These are phyloP conservation scores for Drosophila lacicola DNA, from an alignment of 2,888 invertebrate genomes.

Conservation along the genomic window DNA sequence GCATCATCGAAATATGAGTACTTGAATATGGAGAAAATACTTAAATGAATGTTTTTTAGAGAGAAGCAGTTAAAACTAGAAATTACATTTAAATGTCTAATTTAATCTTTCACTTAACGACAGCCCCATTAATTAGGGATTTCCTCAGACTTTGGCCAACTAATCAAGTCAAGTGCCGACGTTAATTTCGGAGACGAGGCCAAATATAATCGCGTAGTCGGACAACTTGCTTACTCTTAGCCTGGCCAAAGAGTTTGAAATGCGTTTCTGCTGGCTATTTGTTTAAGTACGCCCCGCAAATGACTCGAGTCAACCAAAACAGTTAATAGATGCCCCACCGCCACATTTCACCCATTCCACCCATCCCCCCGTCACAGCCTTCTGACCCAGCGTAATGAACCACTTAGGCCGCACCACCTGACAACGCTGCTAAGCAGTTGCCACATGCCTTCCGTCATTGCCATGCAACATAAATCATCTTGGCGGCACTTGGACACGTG, in stretches of 20 bases:
- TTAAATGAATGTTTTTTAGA: neutral
- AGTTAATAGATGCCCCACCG: conserved; percentile 17
- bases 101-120: conserved; percentile 8
- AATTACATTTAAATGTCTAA: neutral
- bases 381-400: conserved; percentile 22
- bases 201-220: conserved; percentile 33
- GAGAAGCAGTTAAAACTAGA: neutral
- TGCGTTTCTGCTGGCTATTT: conserved; percentile 11
- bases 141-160: conserved; percentile 7
- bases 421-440: conserved; percentile 29
- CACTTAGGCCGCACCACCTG: conserved; percentile 32
- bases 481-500: conserved; percentile 76
- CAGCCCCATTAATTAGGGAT: conserved; percentile 12
- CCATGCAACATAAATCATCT: conserved; percentile 73
- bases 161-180: conserved; percentile 53
- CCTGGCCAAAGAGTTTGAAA: neutral
- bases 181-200: conserved; percentile 29
- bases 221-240: neutral
- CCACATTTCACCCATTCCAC: neutral
- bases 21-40: neutral
- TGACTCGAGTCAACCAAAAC: conserved; percentile 5
- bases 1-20: too few species aligned
- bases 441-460: conserved; percentile 73
- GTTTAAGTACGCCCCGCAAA: conserved; percentile 22
- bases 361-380: neutral